These are phyloP conservation scores for Mirounga angustirostris DNA, from an alignment of 2,113 vertebrate species.

Conservation along the genomic window DNA sequence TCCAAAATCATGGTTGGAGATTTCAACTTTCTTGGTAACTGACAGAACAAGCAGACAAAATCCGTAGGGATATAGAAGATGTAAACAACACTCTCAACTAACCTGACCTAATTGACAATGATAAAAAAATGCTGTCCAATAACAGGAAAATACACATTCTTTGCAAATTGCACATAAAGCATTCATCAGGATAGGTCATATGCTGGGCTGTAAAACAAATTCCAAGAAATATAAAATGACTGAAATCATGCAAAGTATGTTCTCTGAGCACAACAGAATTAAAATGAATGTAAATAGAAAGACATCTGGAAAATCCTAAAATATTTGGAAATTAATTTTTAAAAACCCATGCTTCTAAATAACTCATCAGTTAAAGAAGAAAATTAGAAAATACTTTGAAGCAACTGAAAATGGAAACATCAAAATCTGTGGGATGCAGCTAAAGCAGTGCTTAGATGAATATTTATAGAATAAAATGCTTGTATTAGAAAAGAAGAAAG, in stretches of 20 bases:
- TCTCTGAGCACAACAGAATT: constrained; percentile 26
- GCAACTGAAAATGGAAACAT: constrained; percentile 43
- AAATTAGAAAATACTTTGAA: constrained; percentile 48
- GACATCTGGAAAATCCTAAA: constrained; percentile 38
- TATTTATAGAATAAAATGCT: constrained; percentile 52
- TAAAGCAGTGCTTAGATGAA: constrained; percentile 16
- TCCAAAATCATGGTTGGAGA: constrained; percentile 26
- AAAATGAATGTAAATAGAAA: constrained; percentile 52
- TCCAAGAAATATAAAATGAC: constrained; percentile 15
- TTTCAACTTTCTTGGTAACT: constrained; percentile 3
- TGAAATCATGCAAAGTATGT: constrained; percentile 57
- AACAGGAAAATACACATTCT: constrained; percentile 18
- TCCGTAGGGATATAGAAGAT: not conserved
- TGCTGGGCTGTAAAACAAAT: constrained; percentile 14
- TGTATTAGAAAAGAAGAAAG: constrained; percentile 42
- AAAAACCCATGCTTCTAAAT: constrained; percentile 30
- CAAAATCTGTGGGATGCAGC: constrained; percentile 40
- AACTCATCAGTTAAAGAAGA: constrained; percentile 17
- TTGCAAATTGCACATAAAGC: constrained; percentile 44
- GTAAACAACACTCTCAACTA: not conserved
- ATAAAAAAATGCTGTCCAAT: constrained; percentile 19
- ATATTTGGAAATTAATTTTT: constrained; percentile 41
- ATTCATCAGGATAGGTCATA: constrained; percentile 38
- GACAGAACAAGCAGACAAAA: constrained; percentile 24
- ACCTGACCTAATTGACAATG: not conserved